Conservation (phyloP, 2,797 vertebrate genomes). For the Pygocentrus nattereri region DNA sequence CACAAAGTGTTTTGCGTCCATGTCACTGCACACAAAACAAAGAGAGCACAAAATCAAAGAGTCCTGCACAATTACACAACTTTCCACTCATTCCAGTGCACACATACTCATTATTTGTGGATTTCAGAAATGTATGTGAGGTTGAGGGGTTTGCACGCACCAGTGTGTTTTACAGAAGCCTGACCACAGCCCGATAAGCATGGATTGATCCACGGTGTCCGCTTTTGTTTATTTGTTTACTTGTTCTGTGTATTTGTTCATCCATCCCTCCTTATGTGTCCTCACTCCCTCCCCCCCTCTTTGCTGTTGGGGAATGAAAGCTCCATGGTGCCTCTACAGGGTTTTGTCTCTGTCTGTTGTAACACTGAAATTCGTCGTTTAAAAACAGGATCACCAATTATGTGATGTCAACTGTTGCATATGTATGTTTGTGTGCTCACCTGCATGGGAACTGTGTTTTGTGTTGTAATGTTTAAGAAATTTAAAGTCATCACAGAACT, state of each 20-base stretch:
- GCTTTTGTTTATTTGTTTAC: slow-evolving; percentile 56
- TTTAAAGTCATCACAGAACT: slow-evolving; percentile 48
- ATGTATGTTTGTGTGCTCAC: slow-evolving; percentile 58
- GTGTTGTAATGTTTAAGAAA: slow-evolving; percentile 33
- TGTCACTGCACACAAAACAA: slow-evolving; percentile 57
- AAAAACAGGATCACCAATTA: slow-evolving; percentile 27
- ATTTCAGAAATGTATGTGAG: slow-evolving; percentile 24
- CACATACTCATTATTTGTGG: slow-evolving; percentile 37
- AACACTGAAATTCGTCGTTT: slow-evolving; percentile 22
- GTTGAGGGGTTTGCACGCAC: slow-evolving; percentile 44
- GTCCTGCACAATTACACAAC: slow-evolving; percentile 58
- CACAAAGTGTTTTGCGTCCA: slow-evolving; percentile 42
- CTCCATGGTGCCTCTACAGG: slow-evolving; percentile 39
- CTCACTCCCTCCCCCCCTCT: slow-evolving; percentile 28
- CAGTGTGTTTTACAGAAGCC: slow-evolving; percentile 57
- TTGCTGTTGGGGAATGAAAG: slow-evolving; percentile 22
- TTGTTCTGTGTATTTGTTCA: slow-evolving; percentile 41
- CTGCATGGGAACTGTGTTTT: slow-evolving; percentile 72
- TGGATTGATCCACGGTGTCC: slow-evolving; percentile 56
- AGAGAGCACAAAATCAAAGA: slow-evolving; percentile 53
- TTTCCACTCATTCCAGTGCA: slow-evolving; percentile 37
- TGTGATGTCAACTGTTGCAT: slow-evolving; percentile 41
- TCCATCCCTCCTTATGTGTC: slow-evolving; percentile 44
- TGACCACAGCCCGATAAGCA: slow-evolving; percentile 51
- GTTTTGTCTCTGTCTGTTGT: slow-evolving; percentile 37